Percentiles rank a stretch among this genome's conserved stretches.
These are phyloP conservation scores for Muscicapa adusta DNA, from an alignment of 2,113 vertebrate species.

Conservation along the genomic window DNA sequence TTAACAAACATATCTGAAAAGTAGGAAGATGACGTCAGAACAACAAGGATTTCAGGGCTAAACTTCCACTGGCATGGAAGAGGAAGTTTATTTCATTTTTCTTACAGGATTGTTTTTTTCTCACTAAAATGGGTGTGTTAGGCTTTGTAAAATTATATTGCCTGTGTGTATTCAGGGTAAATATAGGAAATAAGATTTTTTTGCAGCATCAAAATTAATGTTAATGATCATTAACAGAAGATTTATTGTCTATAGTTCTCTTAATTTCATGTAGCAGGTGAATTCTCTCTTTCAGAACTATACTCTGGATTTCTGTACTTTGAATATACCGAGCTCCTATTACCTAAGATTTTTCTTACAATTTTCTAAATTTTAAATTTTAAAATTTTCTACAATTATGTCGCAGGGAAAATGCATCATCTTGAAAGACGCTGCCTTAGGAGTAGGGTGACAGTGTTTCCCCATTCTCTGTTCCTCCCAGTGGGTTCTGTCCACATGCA, in stretches of 20 bases:
- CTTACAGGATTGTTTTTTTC: neutral
- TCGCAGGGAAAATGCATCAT: neutral
- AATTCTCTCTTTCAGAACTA: neutral
- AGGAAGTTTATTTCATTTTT: neutral
- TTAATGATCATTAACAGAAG: neutral
- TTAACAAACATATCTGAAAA: neutral
- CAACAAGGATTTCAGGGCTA: neutral
- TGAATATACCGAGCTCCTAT: neutral
- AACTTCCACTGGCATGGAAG: neutral
- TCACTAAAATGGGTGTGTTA: neutral
- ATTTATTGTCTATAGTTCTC: neutral
- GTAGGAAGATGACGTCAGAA: neutral
- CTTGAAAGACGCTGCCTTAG: neutral
- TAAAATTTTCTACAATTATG: neutral
- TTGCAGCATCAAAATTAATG: neutral
- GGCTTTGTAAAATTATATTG: neutral
- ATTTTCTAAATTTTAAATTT: no score
- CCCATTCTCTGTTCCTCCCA: neutral
- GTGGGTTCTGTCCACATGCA: neutral
- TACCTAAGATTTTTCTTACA: neutral
- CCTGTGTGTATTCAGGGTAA: neutral
- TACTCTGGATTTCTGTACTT: neutral
- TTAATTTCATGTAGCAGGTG: neutral
- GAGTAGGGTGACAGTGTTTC: neutral
- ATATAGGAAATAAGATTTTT: neutral